phyloP scores from a whole-genome alignment of 2,888 invertebrate genomes.

The Morpho deidamia region DNA sequence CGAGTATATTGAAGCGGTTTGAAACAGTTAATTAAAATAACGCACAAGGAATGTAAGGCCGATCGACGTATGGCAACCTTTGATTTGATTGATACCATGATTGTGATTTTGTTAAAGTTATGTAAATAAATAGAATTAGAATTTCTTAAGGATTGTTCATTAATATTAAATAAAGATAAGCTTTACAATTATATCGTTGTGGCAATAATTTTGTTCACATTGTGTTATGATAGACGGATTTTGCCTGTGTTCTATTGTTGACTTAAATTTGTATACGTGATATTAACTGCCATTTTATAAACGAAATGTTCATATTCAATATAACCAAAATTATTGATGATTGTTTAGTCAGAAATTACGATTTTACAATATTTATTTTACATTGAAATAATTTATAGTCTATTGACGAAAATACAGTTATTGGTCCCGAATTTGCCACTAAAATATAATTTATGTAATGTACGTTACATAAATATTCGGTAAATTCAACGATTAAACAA shows the following conservation, averaged over 20 bases:
- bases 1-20: background rate
- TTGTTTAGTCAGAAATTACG: conserved; percentile 25
- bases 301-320: conserved; percentile 42
- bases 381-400: conserved; percentile 24
- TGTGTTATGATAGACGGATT: conserved; percentile 33
- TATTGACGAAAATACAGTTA: conserved; percentile 24
- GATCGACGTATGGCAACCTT: conserved; percentile 45
- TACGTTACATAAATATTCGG: conserved; percentile 9
- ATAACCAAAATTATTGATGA: conserved; percentile 36
- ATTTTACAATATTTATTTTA: conserved; percentile 29
- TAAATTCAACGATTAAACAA: conserved; percentile 16
- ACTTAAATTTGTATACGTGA: conserved; percentile 63
- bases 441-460: conserved; percentile 6
- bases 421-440: conserved; percentile 13
- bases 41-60: conserved; percentile 51
- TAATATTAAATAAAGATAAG: conserved; percentile 26
- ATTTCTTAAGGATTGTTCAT: conserved; percentile 17
- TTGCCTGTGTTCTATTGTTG: conserved; percentile 49
- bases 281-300: conserved; percentile 70
- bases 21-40: conserved; percentile 19
- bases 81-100: conserved; percentile 34
- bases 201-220: conserved; percentile 56
- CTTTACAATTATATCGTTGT: conserved; percentile 32
- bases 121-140: conserved; percentile 24
- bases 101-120: conserved; percentile 33